Evolutionary conservation across 1,140 invertebrate species (phyloP).

Genomic region (Drosophila melanica): DNA sequence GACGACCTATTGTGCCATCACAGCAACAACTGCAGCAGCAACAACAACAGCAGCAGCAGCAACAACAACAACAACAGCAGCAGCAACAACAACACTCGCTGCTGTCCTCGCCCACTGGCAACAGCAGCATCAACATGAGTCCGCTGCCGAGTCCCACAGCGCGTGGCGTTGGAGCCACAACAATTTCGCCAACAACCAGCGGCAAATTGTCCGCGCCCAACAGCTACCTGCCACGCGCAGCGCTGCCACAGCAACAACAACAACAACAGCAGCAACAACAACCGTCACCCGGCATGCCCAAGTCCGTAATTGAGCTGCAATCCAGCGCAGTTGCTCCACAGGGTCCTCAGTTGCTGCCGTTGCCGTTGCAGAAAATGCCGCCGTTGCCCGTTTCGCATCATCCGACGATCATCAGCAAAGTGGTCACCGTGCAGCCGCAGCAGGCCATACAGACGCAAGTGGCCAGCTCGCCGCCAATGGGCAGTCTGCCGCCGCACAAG

Average conservation of each 20-base stretch:
- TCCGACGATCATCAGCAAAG: slow-evolving; percentile 80
- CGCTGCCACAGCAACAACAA: slow-evolving; percentile 21
- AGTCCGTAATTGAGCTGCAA: slow-evolving; percentile 67
- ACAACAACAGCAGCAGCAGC: slow-evolving; percentile 44
- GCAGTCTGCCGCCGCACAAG: slow-evolving; percentile 67
- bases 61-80: slow-evolving; percentile 34
- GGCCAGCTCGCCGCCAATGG: slow-evolving; percentile 61
- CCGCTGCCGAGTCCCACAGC: slow-evolving; percentile 69
- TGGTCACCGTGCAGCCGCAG: slow-evolving; percentile 76
- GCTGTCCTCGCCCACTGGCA: slow-evolving; percentile 40
- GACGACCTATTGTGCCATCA: slow-evolving; percentile 22
- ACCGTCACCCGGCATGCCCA: slow-evolving; percentile 42
- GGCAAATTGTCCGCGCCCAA: slow-evolving; percentile 40
- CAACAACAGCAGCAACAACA: slow-evolving; percentile 37
- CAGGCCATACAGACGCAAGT: slow-evolving; percentile 72
- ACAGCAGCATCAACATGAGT: slow-evolving; percentile 52
- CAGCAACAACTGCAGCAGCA: slow-evolving; percentile 41
- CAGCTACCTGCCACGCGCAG: slow-evolving; percentile 48
- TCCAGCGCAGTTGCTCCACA: slow-evolving; percentile 9
- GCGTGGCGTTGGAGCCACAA: slow-evolving; percentile 29
- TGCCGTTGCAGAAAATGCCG: slow-evolving; percentile 76
- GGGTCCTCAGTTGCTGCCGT: slow-evolving; percentile 58
- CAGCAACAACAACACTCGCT: slow-evolving; percentile 12
- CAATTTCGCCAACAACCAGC: slow-evolving; percentile 50
- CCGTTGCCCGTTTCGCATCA: slow-evolving; percentile 68